These are phyloP conservation scores for Aphelenchoides fujianensis DNA, from an alignment of 1,140 invertebrate species.

Conservation along the genomic window DNA sequence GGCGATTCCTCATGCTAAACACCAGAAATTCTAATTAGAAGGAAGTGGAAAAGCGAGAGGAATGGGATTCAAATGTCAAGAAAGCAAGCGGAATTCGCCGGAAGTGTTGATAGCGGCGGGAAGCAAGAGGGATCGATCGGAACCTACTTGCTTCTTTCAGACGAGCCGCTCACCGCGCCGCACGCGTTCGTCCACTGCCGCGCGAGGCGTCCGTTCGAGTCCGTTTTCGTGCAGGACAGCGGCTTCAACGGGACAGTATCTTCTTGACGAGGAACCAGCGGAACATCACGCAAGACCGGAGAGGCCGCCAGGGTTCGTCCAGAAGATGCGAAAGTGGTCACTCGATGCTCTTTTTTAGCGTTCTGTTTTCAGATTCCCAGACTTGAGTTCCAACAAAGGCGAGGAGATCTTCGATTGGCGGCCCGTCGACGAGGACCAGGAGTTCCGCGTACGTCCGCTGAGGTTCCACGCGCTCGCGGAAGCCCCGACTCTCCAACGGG, in stretches of 20 bases:
- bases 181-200: neutral
- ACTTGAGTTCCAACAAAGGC: conserved; percentile 5
- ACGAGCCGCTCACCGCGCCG: neutral
- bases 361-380: neutral
- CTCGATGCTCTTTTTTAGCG: neutral
- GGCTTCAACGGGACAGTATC: neutral
- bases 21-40: too few relatives aligned
- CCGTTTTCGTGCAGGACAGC: neutral
- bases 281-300: conserved; percentile 6
- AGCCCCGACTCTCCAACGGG: conserved; percentile 4
- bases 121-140: too few relatives aligned
- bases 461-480: conserved; percentile 2
- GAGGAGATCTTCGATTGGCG: conserved; percentile 13
- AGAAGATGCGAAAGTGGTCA: too few relatives aligned
- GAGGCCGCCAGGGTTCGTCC: neutral
- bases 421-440: neutral
- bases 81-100: too few relatives aligned
- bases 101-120: too few relatives aligned
- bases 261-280: conserved; percentile 3
- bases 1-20: too few relatives aligned
- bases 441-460: neutral
- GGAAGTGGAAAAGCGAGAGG: too few relatives aligned
- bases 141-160: conserved; percentile 1
- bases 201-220: conserved; percentile 1
- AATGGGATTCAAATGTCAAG: too few relatives aligned